phyloP scores from a whole-genome alignment of 2,888 invertebrate species.

The Lasioglossum malachurum region DNA sequence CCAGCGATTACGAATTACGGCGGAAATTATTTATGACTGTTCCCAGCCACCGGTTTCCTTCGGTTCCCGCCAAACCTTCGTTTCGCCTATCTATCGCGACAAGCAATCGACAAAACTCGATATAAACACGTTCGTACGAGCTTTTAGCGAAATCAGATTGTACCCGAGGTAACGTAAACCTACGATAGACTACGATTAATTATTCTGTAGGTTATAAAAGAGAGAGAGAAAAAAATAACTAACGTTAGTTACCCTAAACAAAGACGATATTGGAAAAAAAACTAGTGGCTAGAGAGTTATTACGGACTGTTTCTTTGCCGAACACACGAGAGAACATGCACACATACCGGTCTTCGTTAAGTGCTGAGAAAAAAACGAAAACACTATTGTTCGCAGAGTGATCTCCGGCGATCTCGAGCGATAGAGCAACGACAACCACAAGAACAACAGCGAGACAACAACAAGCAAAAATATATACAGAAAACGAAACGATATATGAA shows the following conservation, averaged over 20 bases:
- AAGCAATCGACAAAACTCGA: conserved; percentile 24
- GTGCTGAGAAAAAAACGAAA: too few species aligned
- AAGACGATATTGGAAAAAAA: background rate
- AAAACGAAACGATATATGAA: background rate
- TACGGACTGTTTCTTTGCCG: conserved; percentile 27
- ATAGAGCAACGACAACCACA: background rate
- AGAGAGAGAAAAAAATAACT: background rate
- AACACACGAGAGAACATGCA: background rate
- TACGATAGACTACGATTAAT: conserved; percentile 19
- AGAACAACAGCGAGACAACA: background rate
- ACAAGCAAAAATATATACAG: background rate
- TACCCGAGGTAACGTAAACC: conserved; percentile 14
- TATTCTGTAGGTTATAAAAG: conserved; percentile 16
- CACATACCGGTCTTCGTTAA: background rate
- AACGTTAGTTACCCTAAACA: conserved; percentile 3
- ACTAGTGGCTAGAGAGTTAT: conserved; percentile 16
- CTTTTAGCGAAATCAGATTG: conserved; percentile 19
- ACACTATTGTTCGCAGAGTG: conserved; percentile 48
- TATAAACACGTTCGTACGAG: conserved; percentile 18
- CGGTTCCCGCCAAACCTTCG: background rate
- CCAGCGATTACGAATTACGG: background rate
- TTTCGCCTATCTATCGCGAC: conserved; percentile 17
- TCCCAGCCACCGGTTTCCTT: background rate
- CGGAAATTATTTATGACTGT: background rate
- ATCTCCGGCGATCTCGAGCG: conserved; percentile 18